phyloP scores from a whole-genome alignment of 1,140 invertebrate species.

The Zaprionus camerounensis region DNA sequence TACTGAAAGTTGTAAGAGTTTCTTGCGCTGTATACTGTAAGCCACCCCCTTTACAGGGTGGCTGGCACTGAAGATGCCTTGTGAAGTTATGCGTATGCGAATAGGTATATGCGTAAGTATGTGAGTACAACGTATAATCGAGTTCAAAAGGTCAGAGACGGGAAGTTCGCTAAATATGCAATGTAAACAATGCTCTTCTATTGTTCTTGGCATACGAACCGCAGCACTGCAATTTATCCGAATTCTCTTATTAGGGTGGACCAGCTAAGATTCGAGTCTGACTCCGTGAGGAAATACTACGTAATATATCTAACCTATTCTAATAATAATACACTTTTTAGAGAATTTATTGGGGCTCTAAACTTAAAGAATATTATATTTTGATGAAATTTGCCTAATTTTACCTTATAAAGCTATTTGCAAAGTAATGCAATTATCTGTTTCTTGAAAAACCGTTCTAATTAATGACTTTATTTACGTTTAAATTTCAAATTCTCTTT shows the following conservation, averaged over 20 bases:
- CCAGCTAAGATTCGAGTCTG: background rate
- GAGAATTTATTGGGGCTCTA: accelerated
- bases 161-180: slow-evolving; percentile 5
- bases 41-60: slow-evolving; percentile 32
- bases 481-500: too few relatives aligned
- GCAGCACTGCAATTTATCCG: background rate
- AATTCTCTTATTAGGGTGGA: slow-evolving; percentile 2
- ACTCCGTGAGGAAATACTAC: background rate
- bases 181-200: slow-evolving; percentile 48
- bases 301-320: background rate
- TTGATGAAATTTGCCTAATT: too few relatives aligned
- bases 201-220: slow-evolving; percentile 39
- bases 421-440: too few relatives aligned
- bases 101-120: background rate
- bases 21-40: slow-evolving; percentile 13
- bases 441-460: too few relatives aligned
- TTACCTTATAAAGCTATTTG: too few relatives aligned
- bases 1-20: slow-evolving; percentile 24
- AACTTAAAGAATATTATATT: too few relatives aligned
- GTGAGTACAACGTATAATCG: slow-evolving; percentile 3
- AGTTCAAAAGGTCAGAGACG: slow-evolving; percentile 36
- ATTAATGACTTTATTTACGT: too few relatives aligned
- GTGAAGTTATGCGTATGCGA: background rate
- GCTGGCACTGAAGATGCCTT: background rate
- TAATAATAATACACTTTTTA: too few relatives aligned